phyloP scores from a whole-genome alignment of 2,797 vertebrate species.

The Myotis vivesi region DNA sequence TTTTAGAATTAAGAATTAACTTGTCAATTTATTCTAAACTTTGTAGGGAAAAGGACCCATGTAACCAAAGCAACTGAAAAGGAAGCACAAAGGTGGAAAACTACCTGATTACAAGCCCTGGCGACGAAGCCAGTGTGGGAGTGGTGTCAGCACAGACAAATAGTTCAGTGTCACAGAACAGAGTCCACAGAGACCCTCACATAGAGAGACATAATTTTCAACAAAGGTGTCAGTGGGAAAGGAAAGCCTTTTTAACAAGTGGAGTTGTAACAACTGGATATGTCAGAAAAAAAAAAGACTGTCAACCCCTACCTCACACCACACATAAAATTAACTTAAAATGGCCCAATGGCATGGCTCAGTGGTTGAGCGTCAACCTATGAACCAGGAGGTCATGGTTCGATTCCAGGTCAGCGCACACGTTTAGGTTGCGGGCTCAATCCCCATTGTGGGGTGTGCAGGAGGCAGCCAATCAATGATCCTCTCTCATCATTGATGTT shows the following conservation, averaged over 20 bases:
- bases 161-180: not conserved
- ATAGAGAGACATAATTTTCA: not conserved
- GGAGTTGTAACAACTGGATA: fast-evolving
- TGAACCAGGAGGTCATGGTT: too few species aligned
- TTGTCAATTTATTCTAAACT: not conserved
- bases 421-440: too few species aligned
- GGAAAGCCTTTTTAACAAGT: not conserved
- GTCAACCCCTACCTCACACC: not conserved
- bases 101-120: not conserved
- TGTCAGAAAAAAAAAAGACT: fast-evolving
- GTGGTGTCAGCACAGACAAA: fast-evolving
- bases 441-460: too few species aligned
- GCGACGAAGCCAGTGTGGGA: not conserved
- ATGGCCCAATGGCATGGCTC: too few species aligned
- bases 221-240: not conserved
- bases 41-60: not conserved
- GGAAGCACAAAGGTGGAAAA: not conserved
- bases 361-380: too few species aligned
- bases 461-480: too few species aligned
- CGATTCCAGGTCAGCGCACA: too few species aligned
- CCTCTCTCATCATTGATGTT: too few species aligned
- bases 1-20: not conserved
- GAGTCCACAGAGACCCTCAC: not conserved
- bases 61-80: not conserved
- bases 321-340: not conserved